phyloP scores from a whole-genome alignment of 2,888 invertebrate genomes.

The Perdita meconis region DNA sequence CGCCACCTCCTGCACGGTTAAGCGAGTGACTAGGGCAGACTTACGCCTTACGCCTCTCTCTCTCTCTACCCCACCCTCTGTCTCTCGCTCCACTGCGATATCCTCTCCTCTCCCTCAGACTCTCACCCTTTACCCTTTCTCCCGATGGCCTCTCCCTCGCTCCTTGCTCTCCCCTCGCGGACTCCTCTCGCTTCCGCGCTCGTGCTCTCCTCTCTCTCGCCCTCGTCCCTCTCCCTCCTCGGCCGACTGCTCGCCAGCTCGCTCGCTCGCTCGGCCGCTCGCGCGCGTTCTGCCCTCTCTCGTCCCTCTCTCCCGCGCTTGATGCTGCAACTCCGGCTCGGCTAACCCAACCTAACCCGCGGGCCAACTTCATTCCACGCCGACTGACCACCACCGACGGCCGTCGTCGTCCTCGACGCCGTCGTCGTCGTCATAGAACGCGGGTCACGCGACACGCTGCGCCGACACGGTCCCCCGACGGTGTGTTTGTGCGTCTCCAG shows the following conservation, averaged over 20 bases:
- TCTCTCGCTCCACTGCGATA: slow-evolving; percentile 81
- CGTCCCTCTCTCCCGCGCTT: slow-evolving; percentile 71
- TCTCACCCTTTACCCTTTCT: slow-evolving; percentile 53
- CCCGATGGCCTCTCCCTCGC: slow-evolving; percentile 18
- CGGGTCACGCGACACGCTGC: slow-evolving; percentile 65
- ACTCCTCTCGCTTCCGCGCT: slow-evolving; percentile 65
- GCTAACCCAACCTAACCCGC: slow-evolving; percentile 83
- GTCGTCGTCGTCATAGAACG: slow-evolving; percentile 74
- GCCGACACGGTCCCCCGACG: slow-evolving; percentile 51
- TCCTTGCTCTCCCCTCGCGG: slow-evolving; percentile 71
- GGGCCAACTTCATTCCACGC: slow-evolving; percentile 83
- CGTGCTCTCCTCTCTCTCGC: slow-evolving; percentile 77
- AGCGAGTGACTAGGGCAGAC: slow-evolving; percentile 85
- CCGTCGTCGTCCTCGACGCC: slow-evolving; percentile 78
- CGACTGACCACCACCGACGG: slow-evolving; percentile 84
- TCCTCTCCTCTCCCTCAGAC: slow-evolving; percentile 36
- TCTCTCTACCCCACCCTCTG: slow-evolving; percentile 75
- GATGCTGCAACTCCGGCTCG: slow-evolving; percentile 75
- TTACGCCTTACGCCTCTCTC: slow-evolving; percentile 85
- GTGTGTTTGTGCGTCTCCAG: slow-evolving; percentile 54
- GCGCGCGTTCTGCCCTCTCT: slow-evolving; percentile 78
- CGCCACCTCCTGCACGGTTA: slow-evolving; percentile 87
- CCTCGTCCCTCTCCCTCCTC: slow-evolving; percentile 60
- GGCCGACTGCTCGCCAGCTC: slow-evolving; percentile 55
- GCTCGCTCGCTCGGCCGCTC: slow-evolving; percentile 78